Base-by-base conservation (phyloP, 1,140 invertebrate species). In the Sesamia nonagrioides region DNA sequence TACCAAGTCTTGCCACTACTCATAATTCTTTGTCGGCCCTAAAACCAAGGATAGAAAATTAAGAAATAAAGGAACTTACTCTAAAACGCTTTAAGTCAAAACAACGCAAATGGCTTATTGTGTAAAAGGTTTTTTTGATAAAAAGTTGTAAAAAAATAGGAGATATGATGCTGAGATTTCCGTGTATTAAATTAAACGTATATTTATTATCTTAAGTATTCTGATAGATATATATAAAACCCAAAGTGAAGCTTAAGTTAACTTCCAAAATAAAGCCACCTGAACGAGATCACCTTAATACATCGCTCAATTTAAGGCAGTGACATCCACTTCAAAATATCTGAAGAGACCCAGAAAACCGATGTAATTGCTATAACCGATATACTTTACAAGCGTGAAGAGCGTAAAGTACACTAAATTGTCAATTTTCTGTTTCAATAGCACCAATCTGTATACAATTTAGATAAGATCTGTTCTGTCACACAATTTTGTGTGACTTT, bases 361-460 rank as follows among this genome's bases (percentile, higher is more conserved):
- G 27, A 35, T 37, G 7, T 66, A 66, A 66, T 66, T 66, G 37
- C 42, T 42, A 42, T 42, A 15, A 2, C 37, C n/a, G n/a, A n/a
- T n/a, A 1, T 2, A 27, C 37, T 66, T 11, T 37, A 66, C 66
- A 69, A 21, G 7, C 17, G 13, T 40, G 8, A 6, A 48, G 42
- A 69, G 7, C 66, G 33, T 9, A 48, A 48, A 69, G 50, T 69
- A 69, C 42, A 69, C 17, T 50, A 69, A 69, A 69, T 69, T 69
- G 40, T 0, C 66, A 48, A 48, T 48, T 69, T 69, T 69, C 66
- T 48, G 1, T 69, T 21, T 69, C 66, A 71, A 69, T 69, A 48
- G 66, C 33, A 35, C 33, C 50, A 71, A 71, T 71, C 54, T 71
- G 35, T 27, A 52, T 37, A 71, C 50, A 71, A 71, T 71, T 71